Percentiles rank a stretch among this genome's conserved stretches.
These are phyloP conservation scores for Hydropsyche betteni DNA, from an alignment of 2,888 invertebrate species.

Conservation along the genomic window DNA sequence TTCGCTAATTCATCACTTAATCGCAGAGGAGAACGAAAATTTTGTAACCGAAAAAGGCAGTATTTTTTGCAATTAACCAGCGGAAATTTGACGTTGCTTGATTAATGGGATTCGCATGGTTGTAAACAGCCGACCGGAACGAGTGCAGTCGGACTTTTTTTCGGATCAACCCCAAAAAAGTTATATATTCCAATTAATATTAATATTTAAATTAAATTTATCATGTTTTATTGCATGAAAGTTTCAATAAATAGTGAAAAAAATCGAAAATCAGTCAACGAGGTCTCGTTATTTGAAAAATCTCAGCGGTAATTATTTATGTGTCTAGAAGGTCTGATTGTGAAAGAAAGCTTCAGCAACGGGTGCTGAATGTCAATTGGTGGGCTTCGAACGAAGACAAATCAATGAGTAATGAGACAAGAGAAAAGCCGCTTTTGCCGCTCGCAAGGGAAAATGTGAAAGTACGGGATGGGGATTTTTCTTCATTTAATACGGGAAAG, in stretches of 20 bases:
- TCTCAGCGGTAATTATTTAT: conserved; percentile 41
- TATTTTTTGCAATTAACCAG: conserved; percentile 17
- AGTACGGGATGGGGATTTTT: conserved; percentile 37
- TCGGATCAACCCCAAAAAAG: too few relatives aligned
- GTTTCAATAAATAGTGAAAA: too few relatives aligned
- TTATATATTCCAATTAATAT: too few relatives aligned
- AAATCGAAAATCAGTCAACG: too few relatives aligned
- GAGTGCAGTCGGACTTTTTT: too few relatives aligned
- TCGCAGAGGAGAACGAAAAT: background rate
- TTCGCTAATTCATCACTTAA: conserved; percentile 32
- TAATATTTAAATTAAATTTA: too few relatives aligned
- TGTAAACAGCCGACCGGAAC: too few relatives aligned
- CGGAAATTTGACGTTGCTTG: conserved; percentile 13
- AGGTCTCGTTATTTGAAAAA: too few relatives aligned
- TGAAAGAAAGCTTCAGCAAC: conserved; percentile 26
- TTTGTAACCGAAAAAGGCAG: background rate
- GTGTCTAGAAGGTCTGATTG: conserved; percentile 43
- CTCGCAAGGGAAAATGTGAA: too few relatives aligned
- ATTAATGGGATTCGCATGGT: background rate
- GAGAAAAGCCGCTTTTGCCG: conserved; percentile 38
- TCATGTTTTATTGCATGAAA: too few relatives aligned
- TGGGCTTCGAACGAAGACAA: conserved; percentile 28
- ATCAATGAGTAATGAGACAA: conserved; percentile 46
- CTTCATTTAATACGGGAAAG: conserved; percentile 34
- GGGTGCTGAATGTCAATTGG: conserved; percentile 27